Base-by-base conservation (phyloP, 2,888 invertebrate species). In the Ceramica pisi region DNA sequence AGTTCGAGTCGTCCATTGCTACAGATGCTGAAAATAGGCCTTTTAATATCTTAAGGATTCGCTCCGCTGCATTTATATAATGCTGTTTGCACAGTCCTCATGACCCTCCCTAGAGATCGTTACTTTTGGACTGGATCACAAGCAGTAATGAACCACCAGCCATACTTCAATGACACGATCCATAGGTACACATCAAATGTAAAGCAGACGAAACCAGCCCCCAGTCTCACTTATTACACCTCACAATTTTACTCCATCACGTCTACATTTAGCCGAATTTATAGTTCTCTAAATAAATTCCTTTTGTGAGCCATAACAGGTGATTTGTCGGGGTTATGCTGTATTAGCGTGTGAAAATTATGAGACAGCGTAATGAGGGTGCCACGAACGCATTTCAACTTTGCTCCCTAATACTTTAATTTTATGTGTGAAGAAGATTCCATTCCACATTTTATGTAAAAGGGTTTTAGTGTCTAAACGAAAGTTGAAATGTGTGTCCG, bases 311-410 rank as follows among this genome's bases (percentile, higher is more conserved):
- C 82, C 68, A 81, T 84, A 76, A 79, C 83, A 79, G 86, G 86
- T 88, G 82, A 91, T 91, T 89, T 89, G 89, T 89, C 87, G 81
- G 84, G 86, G 87, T 85, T 86, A 87, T 86, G 81, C 78, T 81
- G 89, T 89, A 90, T 90, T 91, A 90, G 87, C 82, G 85, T 73
- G 85, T 84, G 78, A 75, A 90, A 92, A 90, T 90, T 92, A 91
- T 88, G 90, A 84, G 90, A 81, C 87, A 85, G 77, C 74, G 75
- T 90, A 91, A 91, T 88, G 87, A 87, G 88, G 86, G 85, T 80
- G 76, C 72, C 76, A 82, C 80, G 75, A 75, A 78, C 84, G 74
- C 80, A 77, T 82, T 82, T 81, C 80, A 86, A 87, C 83, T 87
- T 86, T 83, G 80, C 85, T 72, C 85, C 71, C 80, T 87, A 85